These are phyloP conservation scores for Euzophera pinguis DNA, from an alignment of 2,888 invertebrate genomes.

Conservation along the genomic window DNA sequence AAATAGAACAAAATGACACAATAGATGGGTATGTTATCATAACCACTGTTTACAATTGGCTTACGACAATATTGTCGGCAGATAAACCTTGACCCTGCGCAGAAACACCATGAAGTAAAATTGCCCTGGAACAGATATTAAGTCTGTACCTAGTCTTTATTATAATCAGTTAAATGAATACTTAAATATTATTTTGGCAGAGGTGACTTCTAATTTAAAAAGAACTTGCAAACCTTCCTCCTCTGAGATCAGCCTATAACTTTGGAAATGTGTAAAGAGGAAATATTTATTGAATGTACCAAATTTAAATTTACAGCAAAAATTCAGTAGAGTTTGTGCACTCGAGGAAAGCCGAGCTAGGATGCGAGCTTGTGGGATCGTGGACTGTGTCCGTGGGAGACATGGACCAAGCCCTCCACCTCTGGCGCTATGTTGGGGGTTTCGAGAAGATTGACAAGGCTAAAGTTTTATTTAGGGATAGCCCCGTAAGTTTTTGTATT, in stretches of 20 bases:
- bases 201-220: too few relatives aligned
- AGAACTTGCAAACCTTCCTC: too few relatives aligned
- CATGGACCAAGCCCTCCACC: conserved; percentile 97
- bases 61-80: conserved; percentile 25
- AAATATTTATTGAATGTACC: not conserved
- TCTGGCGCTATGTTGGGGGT: conserved; percentile 97
- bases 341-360: conserved; percentile 85
- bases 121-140: not conserved
- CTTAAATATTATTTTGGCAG: too few relatives aligned
- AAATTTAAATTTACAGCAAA: conserved; percentile 76
- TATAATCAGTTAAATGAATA: too few relatives aligned
- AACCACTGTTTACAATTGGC: conserved; percentile 30
- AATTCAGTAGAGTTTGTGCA: conserved; percentile 88
- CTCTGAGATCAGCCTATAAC: not conserved
- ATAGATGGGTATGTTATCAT: conserved; percentile 17
- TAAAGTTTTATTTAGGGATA: conserved; percentile 83
- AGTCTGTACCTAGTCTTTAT: too few relatives aligned
- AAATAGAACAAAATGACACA: conserved; percentile 47
- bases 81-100: conserved; percentile 36
- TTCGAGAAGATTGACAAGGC: conserved; percentile 92
- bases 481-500: conserved; percentile 81
- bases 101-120: not conserved
- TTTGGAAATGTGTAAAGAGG: not conserved
- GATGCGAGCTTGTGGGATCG: conserved; percentile 94
- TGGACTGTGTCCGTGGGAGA: conserved; percentile 98